These are phyloP conservation scores for Cacatua alba DNA, from an alignment of 2,113 vertebrate species.

Conservation along the genomic window DNA sequence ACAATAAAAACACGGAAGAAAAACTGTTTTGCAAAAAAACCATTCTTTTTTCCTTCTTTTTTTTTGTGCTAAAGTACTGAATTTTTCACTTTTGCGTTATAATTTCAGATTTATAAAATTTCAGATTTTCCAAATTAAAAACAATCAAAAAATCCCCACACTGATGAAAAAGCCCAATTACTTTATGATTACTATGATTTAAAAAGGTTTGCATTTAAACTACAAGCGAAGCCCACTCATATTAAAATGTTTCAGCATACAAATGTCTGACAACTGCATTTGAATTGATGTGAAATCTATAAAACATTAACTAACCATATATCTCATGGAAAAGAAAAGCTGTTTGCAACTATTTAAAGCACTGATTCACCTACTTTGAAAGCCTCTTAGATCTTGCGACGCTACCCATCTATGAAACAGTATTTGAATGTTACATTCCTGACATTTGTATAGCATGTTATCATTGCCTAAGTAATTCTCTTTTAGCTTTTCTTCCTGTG, in stretches of 20 bases:
- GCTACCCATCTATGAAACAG: not conserved
- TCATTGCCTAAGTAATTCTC: not conserved
- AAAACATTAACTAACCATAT: not conserved
- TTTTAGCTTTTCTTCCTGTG: not conserved
- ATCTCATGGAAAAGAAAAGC: not conserved
- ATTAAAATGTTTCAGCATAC: not conserved
- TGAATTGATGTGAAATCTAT: not conserved
- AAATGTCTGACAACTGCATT: not conserved
- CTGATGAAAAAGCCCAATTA: not conserved
- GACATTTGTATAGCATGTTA: not conserved
- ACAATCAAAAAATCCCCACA: not conserved
- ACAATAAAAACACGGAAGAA: not conserved
- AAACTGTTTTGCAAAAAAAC: not conserved
- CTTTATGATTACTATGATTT: not conserved
- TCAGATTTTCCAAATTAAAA: not conserved
- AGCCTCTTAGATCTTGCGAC: not conserved
- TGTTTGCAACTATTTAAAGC: not conserved
- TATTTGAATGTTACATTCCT: rapidly evolving
- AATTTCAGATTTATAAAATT: not conserved
- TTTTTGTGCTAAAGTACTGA: not conserved
- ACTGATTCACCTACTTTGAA: not conserved
- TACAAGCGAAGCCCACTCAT: not conserved
- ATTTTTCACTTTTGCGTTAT: not conserved
- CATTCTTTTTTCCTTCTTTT: not conserved
- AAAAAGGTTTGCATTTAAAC: not conserved